Base-by-base conservation (phyloP, 2,113 vertebrate species). In the Trematocara variabile region DNA sequence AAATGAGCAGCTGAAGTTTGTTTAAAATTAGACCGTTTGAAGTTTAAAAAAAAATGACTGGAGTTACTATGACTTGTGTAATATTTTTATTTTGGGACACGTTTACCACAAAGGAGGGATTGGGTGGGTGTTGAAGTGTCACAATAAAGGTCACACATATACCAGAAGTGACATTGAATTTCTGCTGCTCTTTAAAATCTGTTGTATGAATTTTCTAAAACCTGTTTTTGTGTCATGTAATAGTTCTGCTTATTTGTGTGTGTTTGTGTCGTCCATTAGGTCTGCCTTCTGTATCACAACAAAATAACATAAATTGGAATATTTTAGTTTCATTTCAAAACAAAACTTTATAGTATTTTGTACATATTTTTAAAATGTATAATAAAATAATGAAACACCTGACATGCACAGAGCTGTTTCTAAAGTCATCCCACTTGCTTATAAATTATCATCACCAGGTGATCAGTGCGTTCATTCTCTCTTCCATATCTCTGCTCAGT, bases 281-380 rank as follows among this genome's bases (percentile, higher is more conserved):
- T 84, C 79, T 70, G 79, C 90, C 52, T 77, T 84, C 22, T 84
- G 25, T 89, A 20, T 54, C 3, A 25, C 85, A 41, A 65, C 54
- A 81, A 65, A 56, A 44, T 28, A 39, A 54, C 20, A 16, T 8
- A 39, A 46, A 34, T 80, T 60, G 65, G 41, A 4, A 85, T 89
- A 75, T 89, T 77, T 90, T 77, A 63, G 63, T 65, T 54, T 75
- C 16, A 87, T 89, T 88, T 88, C 56, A 90, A 82, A 44, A 84
- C 58, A 82, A 84, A 83, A 91, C 86, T 93, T 89, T 92, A 89
- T 92, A 94, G 82, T 90, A 70, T 93, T 94, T 94, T 95, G 91
- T 95, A 95, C 87, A 94, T 94, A 93, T 94, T 93, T 93, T 89
- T 46, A 83, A 92, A 92, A 52, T 87, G 89, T 90, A 88, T 79